phyloP scores from a whole-genome alignment of 2,797 vertebrate genomes.

The Simalia tracyae region DNA sequence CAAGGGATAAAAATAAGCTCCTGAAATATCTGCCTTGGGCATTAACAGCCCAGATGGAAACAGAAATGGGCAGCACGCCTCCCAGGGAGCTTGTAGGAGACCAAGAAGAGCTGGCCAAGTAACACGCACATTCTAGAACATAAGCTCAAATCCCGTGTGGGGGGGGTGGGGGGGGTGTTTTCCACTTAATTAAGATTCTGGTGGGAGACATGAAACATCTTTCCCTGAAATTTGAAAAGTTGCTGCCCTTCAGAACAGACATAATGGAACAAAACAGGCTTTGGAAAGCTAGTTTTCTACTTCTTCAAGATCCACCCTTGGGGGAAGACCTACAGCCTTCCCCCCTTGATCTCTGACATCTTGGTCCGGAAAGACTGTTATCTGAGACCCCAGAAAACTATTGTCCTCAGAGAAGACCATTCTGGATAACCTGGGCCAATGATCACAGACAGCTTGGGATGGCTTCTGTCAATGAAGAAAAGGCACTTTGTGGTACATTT shows the following conservation, averaged over 20 bases:
- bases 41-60: constrained; percentile 1
- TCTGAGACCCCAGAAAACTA: not conserved
- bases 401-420: not conserved
- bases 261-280: not conserved
- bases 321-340: not conserved
- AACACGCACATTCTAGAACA: too few species aligned
- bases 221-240: not conserved
- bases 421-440: not conserved
- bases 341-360: not conserved
- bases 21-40: not conserved
- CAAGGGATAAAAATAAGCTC: constrained; percentile 27
- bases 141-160: too few species aligned
- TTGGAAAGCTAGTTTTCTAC: too few species aligned
- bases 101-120: not conserved
- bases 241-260: not conserved
- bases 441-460: not conserved
- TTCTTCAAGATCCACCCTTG: not conserved
- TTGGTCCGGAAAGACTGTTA: not conserved
- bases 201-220: not conserved
- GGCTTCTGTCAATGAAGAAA: not conserved
- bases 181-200: too few species aligned
- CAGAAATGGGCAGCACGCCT: not conserved
- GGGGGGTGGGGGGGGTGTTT: too few species aligned
- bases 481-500: not conserved
- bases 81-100: not conserved